Evolutionary conservation across 2,113 vertebrate genomes (phyloP).

Genomic region (Rhinolophus sinicus): DNA sequence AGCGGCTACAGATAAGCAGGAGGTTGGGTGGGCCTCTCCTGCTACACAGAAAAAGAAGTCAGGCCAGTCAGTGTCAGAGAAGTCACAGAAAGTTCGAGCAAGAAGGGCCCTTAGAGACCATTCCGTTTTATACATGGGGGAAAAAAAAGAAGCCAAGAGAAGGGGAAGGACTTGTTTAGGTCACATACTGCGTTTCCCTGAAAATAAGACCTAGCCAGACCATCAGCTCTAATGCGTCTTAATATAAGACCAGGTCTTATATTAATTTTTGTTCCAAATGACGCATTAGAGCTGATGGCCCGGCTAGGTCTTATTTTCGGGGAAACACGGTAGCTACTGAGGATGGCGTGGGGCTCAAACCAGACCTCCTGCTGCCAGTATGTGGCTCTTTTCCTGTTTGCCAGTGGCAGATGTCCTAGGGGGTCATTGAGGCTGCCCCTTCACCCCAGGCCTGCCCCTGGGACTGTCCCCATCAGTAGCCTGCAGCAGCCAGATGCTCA

Average conservation of each 20-base stretch:
- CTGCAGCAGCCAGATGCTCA: conserved; percentile 73
- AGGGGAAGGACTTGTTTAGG: neutral
- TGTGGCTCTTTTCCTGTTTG: neutral
- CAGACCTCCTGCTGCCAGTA: neutral
- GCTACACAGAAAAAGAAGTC: conserved; percentile 69
- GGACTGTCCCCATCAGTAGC: conserved; percentile 46
- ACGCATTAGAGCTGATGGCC: no score
- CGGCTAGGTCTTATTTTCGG: no score
- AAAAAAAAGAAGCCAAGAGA: neutral
- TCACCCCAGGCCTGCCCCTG: neutral
- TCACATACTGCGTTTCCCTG: neutral
- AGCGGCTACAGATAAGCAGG: conserved; percentile 51
- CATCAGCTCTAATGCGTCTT: no score
- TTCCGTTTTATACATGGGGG: conserved; percentile 37
- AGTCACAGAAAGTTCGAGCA: conserved; percentile 64
- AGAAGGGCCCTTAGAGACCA: conserved; percentile 37
- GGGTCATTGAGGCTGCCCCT: neutral
- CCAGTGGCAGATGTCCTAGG: conserved; percentile 67
- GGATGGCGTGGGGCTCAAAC: neutral
- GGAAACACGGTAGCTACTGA: neutral
- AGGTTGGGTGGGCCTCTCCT: conserved; percentile 54
- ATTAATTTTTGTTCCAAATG: no score
- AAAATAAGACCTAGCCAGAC: no score
- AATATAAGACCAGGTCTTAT: no score
- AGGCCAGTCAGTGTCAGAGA: conserved; percentile 46